Conservation (phyloP, 2,797 vertebrate genomes). For the Esox lucius region DNA sequence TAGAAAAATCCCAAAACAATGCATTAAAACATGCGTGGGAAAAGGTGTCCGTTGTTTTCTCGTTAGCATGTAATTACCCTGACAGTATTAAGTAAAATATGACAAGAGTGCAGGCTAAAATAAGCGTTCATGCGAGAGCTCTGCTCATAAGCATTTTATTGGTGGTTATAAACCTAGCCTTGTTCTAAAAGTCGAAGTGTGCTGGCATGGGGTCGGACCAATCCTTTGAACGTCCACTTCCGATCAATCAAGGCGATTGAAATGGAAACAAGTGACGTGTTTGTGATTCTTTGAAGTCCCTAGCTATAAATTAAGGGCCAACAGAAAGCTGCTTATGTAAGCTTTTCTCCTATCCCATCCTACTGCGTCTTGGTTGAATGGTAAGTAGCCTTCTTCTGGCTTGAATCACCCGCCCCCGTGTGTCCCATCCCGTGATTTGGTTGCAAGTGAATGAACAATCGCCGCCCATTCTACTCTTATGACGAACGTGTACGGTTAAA, state of each 20-base stretch:
- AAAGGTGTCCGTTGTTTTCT: slow-evolving; percentile 2
- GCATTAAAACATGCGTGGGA: background rate
- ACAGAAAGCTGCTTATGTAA: slow-evolving; percentile 19
- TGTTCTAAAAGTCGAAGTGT: slow-evolving; percentile 48
- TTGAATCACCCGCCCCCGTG: slow-evolving; percentile 54
- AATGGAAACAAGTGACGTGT: slow-evolving; percentile 53
- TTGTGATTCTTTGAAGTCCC: slow-evolving; percentile 62
- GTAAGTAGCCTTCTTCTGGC: slow-evolving; percentile 14
- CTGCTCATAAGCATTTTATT: slow-evolving; percentile 53
- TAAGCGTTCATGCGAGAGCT: background rate
- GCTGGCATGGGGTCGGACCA: slow-evolving; percentile 56
- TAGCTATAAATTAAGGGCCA: slow-evolving; percentile 47
- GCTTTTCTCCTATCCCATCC: slow-evolving; percentile 9
- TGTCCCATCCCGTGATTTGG: slow-evolving; percentile 56
- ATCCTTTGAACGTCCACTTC: slow-evolving; percentile 66
- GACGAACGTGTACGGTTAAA: slow-evolving; percentile 53
- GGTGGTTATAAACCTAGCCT: slow-evolving; percentile 55
- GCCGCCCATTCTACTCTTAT: slow-evolving; percentile 63
- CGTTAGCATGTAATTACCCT: background rate
- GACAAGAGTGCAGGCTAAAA: background rate
- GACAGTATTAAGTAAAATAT: background rate
- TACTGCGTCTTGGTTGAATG: slow-evolving; percentile 6
- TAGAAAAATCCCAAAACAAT: slow-evolving; percentile 4
- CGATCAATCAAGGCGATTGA: slow-evolving; percentile 60
- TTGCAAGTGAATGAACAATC: slow-evolving; percentile 60